Evolutionary conservation across 2,888 invertebrate genomes (phyloP).

Genomic region (Cerastis rubricosa): DNA sequence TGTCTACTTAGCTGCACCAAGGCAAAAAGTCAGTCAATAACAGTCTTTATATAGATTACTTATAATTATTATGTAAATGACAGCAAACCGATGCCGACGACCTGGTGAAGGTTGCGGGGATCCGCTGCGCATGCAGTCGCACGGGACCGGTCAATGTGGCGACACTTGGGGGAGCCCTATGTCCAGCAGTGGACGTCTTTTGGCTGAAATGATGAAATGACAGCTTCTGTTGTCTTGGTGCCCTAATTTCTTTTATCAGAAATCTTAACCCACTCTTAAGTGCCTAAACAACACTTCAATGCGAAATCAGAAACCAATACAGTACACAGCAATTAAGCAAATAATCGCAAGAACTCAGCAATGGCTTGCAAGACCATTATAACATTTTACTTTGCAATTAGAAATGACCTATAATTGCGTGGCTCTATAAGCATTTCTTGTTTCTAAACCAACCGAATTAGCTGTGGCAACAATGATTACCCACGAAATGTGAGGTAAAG

Average conservation of each 20-base stretch:
- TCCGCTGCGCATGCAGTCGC: too few relatives aligned
- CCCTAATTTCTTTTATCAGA: not conserved
- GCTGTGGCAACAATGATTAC: constrained; percentile 68
- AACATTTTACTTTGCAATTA: constrained; percentile 76
- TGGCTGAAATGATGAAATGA: too few relatives aligned
- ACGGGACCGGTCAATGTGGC: too few relatives aligned
- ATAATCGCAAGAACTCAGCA: constrained; percentile 63
- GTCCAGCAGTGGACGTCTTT: too few relatives aligned
- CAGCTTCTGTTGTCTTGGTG: not conserved
- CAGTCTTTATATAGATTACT: not conserved
- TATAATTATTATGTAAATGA: not conserved
- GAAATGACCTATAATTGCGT: constrained; percentile 72
- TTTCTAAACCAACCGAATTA: constrained; percentile 68
- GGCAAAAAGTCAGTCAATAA: not conserved
- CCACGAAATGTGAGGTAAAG: constrained; percentile 66
- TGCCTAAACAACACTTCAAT: constrained; percentile 4
- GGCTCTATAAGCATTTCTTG: constrained; percentile 69
- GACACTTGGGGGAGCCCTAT: too few relatives aligned
- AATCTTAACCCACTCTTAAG: not conserved
- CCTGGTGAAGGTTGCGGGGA: too few relatives aligned
- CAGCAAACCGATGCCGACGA: not conserved
- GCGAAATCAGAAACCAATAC: constrained; percentile 28
- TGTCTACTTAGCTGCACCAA: not conserved
- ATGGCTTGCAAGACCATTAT: constrained; percentile 64
- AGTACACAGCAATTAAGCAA: constrained; percentile 43